A percentile compares a stretch with the other conserved stretches of the same genome.
Evolutionary conservation across 2,888 invertebrate genomes (phyloP).

Genomic region (Agrotis segetum): DNA sequence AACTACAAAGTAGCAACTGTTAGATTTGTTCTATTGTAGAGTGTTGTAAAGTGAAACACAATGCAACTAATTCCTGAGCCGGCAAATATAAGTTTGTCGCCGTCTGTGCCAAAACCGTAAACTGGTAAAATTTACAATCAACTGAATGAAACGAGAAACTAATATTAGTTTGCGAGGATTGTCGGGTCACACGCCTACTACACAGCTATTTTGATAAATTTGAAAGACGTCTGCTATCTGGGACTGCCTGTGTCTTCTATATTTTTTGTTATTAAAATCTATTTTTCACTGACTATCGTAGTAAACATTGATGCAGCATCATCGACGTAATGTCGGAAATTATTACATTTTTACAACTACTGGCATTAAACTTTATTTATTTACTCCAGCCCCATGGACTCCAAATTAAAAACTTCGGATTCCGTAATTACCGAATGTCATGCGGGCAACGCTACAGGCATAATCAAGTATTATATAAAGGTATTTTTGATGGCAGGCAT

Average conservation of each 20-base stretch:
- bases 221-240: slow-evolving; percentile 6
- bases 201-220: slow-evolving; percentile 60
- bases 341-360: neutral
- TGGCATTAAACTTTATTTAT: neutral
- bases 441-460: too few relatives aligned
- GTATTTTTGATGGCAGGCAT: neutral
- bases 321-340: neutral
- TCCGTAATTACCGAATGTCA: too few relatives aligned
- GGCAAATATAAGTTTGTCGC: slow-evolving; percentile 78
- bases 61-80: slow-evolving; percentile 71
- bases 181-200: slow-evolving; percentile 64
- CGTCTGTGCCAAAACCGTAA: slow-evolving; percentile 80
- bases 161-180: slow-evolving; percentile 80
- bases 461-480: neutral
- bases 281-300: neutral
- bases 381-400: neutral
- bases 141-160: slow-evolving; percentile 79
- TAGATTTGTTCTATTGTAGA: slow-evolving; percentile 60
- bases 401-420: too few relatives aligned
- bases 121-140: slow-evolving; percentile 80
- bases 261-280: slow-evolving; percentile 13
- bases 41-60: slow-evolving; percentile 70
- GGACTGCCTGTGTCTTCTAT: neutral
- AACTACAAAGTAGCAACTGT: slow-evolving; percentile 61
- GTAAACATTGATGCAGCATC: neutral